Evolutionary conservation across 2,797 vertebrate genomes (phyloP).

Genomic region (Lithobates sylvaticus): DNA sequence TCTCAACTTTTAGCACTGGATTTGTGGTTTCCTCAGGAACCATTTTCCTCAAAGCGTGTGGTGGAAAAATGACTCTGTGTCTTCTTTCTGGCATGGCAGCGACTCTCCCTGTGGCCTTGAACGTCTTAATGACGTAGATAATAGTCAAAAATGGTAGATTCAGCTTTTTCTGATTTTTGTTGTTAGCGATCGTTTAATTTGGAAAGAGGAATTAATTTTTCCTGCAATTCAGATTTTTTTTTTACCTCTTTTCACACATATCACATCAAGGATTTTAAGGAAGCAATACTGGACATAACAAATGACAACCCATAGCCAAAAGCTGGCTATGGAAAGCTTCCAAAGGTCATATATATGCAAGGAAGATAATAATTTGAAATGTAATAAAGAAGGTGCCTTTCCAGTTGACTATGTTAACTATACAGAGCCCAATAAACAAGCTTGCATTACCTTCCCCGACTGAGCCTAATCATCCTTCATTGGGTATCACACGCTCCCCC

Average conservation of each 20-base stretch:
- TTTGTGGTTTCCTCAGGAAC: constrained; percentile 31
- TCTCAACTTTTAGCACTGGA: constrained; percentile 33
- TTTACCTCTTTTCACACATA: background rate
- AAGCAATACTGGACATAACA: background rate
- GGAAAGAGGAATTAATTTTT: constrained; percentile 6
- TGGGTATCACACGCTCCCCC: no score
- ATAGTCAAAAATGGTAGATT: constrained; percentile 23
- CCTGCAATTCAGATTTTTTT: background rate
- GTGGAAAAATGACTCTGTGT: constrained; percentile 16
- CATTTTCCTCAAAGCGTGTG: constrained; percentile 15
- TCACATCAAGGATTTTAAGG: background rate
- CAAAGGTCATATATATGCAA: background rate
- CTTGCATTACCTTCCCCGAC: no score
- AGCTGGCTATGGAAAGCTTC: background rate
- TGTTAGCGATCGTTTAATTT: constrained; percentile 3
- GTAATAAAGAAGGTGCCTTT: no score
- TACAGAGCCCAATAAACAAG: no score
- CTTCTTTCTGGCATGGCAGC: constrained; percentile 14
- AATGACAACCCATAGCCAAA: background rate
- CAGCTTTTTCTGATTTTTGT: constrained; percentile 17
- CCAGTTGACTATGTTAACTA: no score
- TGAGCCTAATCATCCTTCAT: no score
- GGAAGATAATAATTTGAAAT: background rate
- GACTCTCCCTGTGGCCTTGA: constrained; percentile 27
- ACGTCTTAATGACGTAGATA: constrained; percentile 23